These are phyloP conservation scores for Melanocharis versteri DNA, from an alignment of 2,113 vertebrate genomes.

Conservation along the genomic window DNA sequence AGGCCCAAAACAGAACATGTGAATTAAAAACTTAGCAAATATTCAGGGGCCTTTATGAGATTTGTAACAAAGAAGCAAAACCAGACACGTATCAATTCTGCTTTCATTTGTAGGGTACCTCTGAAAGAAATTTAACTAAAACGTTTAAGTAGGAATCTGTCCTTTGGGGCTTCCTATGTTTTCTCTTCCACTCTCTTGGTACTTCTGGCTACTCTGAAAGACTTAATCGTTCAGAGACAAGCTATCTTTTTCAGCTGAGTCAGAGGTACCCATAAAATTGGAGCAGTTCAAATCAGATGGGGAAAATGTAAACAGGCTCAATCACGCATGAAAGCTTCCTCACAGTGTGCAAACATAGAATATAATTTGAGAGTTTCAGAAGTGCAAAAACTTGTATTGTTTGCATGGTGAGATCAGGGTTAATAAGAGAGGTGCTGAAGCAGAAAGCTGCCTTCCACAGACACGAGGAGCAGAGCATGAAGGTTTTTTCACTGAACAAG, in stretches of 20 bases:
- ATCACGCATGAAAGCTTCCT: constrained; percentile 30
- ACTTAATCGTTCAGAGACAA: background rate
- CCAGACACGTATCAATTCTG: background rate
- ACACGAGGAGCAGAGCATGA: background rate
- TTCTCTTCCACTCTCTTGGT: background rate
- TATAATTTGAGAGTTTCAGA: constrained; percentile 53
- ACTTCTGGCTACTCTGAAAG: constrained; percentile 23
- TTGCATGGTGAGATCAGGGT: constrained; percentile 60
- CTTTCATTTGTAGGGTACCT: background rate
- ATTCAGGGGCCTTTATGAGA: background rate
- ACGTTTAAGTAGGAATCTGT: background rate
- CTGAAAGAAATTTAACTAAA: background rate
- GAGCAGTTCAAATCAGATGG: constrained; percentile 8
- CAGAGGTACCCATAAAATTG: constrained; percentile 28
- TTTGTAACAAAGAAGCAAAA: background rate
- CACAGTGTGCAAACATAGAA: constrained; percentile 48
- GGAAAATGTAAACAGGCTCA: constrained; percentile 48
- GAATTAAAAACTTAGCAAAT: background rate
- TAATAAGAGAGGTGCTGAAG: constrained; percentile 55
- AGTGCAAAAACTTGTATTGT: constrained; percentile 50
- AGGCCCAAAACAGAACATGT: background rate
- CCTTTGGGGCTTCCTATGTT: background rate
- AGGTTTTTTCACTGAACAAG: constrained; percentile 21
- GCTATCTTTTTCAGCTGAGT: constrained; percentile 7
- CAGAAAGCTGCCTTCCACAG: constrained; percentile 15